phyloP scores from a whole-genome alignment of 2,888 invertebrate genomes.

The Caradrina kadenii region DNA sequence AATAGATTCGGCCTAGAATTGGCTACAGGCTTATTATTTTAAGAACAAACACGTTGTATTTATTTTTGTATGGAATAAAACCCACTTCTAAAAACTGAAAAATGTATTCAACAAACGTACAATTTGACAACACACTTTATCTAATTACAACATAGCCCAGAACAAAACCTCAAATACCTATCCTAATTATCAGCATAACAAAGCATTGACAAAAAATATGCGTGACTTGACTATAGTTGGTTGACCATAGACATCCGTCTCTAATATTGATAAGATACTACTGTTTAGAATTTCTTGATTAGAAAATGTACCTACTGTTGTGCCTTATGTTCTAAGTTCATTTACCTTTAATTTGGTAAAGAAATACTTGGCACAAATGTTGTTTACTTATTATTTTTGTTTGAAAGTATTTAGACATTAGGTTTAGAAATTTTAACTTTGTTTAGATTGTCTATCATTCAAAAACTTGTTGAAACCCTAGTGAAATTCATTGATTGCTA shows the following conservation, averaged over 20 bases:
- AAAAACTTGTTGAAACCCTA: background rate
- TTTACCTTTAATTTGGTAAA: constrained; percentile 21
- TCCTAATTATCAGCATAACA: constrained; percentile 10
- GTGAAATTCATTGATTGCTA: no score
- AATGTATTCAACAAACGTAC: background rate
- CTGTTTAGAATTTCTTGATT: constrained; percentile 34
- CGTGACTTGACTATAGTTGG: constrained; percentile 29
- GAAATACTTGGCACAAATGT: constrained; percentile 39
- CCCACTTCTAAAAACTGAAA: background rate
- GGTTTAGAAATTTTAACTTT: constrained; percentile 12
- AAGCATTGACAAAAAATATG: constrained; percentile 12
- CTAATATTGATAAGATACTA: constrained; percentile 37
- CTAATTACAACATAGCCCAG: background rate
- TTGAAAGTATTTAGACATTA: constrained; percentile 27
- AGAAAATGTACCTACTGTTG: constrained; percentile 11
- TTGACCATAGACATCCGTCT: constrained; percentile 53
- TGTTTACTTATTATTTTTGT: constrained; percentile 30
- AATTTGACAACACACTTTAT: background rate
- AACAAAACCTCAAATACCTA: constrained; percentile 30
- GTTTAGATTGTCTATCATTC: constrained; percentile 6
- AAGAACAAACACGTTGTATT: background rate
- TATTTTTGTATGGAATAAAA: background rate
- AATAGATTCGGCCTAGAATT: constrained; percentile 1
- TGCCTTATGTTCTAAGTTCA: constrained; percentile 32
- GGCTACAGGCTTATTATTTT: background rate